A percentile compares a stretch with the other conserved stretches of the same genome.
These are phyloP conservation scores for Bubo blakistoni DNA, from an alignment of 2,113 vertebrate species.

Conservation along the genomic window DNA sequence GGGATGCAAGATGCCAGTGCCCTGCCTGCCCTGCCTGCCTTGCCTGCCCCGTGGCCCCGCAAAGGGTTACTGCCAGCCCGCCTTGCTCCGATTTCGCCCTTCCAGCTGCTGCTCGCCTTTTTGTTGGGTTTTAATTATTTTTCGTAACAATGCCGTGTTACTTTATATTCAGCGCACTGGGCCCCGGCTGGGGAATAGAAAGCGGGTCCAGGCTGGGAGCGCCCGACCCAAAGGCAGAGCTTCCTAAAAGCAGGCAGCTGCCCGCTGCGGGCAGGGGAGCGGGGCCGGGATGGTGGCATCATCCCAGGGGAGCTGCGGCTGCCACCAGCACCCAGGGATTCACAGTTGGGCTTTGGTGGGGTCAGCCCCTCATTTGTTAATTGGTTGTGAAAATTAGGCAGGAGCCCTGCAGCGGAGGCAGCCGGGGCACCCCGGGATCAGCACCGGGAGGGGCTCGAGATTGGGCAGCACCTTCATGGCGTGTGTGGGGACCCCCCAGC, in stretches of 20 bases:
- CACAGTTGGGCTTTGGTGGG: neutral
- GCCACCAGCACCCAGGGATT: neutral
- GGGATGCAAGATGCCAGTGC: neutral
- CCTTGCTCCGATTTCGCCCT: neutral
- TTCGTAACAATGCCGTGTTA: neutral
- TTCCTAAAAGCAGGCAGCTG: conserved; percentile 12
- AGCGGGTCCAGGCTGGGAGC: neutral
- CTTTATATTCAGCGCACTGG: neutral
- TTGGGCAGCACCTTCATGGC: neutral
- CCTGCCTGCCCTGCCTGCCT: neutral
- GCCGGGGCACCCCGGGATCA: neutral
- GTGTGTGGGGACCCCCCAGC: fast-evolving
- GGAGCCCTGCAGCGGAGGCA: neutral
- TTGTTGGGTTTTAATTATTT: conserved; percentile 42
- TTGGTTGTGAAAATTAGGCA: neutral
- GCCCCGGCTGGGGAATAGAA: neutral
- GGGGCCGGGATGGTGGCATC: neutral
- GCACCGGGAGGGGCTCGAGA: fast-evolving
- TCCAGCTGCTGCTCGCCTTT: conserved; percentile 5
- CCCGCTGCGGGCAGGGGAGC: neutral
- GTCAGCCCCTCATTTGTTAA: neutral
- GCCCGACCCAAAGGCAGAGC: neutral
- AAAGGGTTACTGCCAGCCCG: conserved; percentile 1
- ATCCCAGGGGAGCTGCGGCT: neutral
- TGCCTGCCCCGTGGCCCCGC: neutral